Evolutionary conservation across 2,888 invertebrate genomes (phyloP).

Genomic region (Protophormia terraenovae): DNA sequence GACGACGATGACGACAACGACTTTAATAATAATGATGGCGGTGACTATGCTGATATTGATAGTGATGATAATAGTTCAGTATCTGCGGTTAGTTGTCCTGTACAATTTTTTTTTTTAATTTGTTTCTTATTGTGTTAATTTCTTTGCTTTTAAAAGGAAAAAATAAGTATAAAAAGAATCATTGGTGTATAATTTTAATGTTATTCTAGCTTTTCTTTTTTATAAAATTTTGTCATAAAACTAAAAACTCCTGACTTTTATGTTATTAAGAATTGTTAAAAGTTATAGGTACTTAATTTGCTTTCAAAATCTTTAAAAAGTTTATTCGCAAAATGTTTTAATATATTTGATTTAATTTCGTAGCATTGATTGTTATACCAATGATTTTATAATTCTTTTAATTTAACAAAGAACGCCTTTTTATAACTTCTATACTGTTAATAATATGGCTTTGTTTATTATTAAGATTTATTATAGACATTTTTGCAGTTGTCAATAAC

Average conservation of each 20-base stretch:
- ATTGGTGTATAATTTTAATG: too few species aligned
- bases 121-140: slow-evolving; percentile 66
- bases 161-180: not conserved
- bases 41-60: slow-evolving; percentile 67
- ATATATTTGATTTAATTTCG: too few species aligned
- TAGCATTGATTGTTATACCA: not conserved
- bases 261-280: too few species aligned
- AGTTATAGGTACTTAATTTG: too few species aligned
- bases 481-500: slow-evolving; percentile 47
- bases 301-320: too few species aligned
- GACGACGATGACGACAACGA: slow-evolving; percentile 20
- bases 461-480: slow-evolving; percentile 23
- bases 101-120: slow-evolving; percentile 54
- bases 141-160: slow-evolving; percentile 39
- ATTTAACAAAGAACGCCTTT: not conserved
- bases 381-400: not conserved
- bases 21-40: slow-evolving; percentile 66
- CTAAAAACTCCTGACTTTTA: too few species aligned
- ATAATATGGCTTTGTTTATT: slow-evolving; percentile 29
- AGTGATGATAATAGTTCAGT: slow-evolving; percentile 71
- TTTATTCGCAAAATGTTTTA: too few species aligned
- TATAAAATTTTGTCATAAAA: too few species aligned
- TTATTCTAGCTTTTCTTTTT: too few species aligned
- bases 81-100: slow-evolving; percentile 76
- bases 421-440: not conserved